These are phyloP conservation scores for Hippocampus guttulatus DNA, from an alignment of 2,113 vertebrate species.

Conservation along the genomic window DNA sequence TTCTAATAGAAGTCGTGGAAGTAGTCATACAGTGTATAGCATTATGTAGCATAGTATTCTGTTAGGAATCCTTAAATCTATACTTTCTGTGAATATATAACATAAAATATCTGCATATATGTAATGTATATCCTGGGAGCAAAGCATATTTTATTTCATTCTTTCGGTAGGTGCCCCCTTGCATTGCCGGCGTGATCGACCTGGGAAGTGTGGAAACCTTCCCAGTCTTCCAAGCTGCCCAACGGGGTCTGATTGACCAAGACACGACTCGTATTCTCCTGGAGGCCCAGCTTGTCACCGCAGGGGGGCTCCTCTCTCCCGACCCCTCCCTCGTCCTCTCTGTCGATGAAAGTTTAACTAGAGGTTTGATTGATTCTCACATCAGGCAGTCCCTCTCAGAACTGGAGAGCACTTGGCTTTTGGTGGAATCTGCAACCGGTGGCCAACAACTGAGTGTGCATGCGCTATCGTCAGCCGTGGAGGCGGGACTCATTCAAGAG, in stretches of 20 bases:
- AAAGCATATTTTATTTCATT: conserved; percentile 29
- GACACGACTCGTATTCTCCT: conserved; percentile 83
- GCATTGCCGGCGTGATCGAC: conserved; percentile 90
- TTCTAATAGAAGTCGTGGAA: neutral
- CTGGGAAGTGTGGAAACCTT: conserved; percentile 91
- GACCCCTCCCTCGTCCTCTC: conserved; percentile 74
- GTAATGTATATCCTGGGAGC: neutral
- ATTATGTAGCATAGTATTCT: neutral
- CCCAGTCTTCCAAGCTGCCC: conserved; percentile 85
- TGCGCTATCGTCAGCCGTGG: conserved; percentile 73
- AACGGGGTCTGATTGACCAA: conserved; percentile 91
- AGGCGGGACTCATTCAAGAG: conserved; percentile 77
- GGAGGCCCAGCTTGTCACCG: conserved; percentile 84
- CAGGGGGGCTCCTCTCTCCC: conserved; percentile 79
- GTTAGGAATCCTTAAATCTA: neutral
- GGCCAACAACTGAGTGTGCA: conserved; percentile 51
- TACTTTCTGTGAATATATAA: neutral
- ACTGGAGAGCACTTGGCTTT: conserved; percentile 69
- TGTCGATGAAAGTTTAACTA: conserved; percentile 75
- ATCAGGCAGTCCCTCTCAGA: conserved; percentile 70
- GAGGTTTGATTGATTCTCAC: conserved; percentile 75
- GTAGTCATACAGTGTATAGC: neutral
- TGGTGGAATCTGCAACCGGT: conserved; percentile 50
- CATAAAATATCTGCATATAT: neutral
- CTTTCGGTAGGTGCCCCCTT: conserved; percentile 72